These are phyloP conservation scores for Lepidocolaptes lacrymiger DNA, from an alignment of 2,797 vertebrate genomes.

Conservation along the genomic window DNA sequence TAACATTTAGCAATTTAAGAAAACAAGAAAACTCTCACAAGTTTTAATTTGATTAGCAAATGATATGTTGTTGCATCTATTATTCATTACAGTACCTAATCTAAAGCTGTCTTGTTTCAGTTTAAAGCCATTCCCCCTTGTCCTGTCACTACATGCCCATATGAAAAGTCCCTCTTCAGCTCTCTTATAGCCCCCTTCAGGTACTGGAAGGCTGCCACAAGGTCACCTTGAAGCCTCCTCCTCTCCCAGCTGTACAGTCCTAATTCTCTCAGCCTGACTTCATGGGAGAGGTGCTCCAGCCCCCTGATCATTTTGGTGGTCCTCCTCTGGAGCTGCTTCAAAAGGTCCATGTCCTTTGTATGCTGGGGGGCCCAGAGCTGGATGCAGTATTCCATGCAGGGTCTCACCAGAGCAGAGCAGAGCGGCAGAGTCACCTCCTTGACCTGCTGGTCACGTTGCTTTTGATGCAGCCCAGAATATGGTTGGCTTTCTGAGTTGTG, in stretches of 20 bases:
- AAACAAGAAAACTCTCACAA: too few species aligned
- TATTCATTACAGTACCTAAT: neutral
- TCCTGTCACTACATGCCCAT: neutral
- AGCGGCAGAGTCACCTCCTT: neutral
- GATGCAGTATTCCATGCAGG: neutral
- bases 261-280: neutral
- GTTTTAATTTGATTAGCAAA: too few species aligned
- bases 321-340: neutral
- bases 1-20: too few species aligned
- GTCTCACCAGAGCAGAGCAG: neutral
- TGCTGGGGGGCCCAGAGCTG: neutral
- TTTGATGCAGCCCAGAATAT: neutral
- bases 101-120: neutral
- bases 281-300: neutral
- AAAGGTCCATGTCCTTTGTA: fast-evolving
- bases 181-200: neutral
- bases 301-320: neutral
- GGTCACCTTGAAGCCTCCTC: neutral
- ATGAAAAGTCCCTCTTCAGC: neutral
- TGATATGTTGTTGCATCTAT: too few species aligned
- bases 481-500: neutral
- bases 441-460: neutral
- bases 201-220: neutral
- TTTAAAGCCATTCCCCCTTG: neutral
- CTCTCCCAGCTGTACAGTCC: neutral